Conservation (phyloP, 1,140 invertebrate species). For the Zelostemma sp. region DNA sequence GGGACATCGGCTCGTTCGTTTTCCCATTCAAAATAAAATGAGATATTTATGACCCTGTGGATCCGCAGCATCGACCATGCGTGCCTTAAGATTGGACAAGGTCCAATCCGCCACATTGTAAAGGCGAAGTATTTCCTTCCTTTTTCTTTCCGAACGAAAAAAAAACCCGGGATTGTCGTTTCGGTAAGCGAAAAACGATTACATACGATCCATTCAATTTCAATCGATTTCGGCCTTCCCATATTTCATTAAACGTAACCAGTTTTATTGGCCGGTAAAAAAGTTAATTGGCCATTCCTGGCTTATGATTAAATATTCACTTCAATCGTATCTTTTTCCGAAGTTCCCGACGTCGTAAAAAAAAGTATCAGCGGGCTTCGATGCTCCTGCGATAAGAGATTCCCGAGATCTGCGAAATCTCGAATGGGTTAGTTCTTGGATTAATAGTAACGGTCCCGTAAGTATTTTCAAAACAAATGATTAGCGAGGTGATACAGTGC, state of each 20-base stretch:
- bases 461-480: slow-evolving; percentile 53
- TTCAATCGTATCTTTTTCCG: no score
- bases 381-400: slow-evolving; percentile 51
- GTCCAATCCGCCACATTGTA: slow-evolving; percentile 41
- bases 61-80: slow-evolving; percentile 37
- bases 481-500: slow-evolving; percentile 53
- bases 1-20: slow-evolving; percentile 65
- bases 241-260: no score
- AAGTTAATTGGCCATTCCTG: no score
- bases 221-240: no score
- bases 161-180: slow-evolving; percentile 1
- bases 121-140: slow-evolving; percentile 28
- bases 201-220: no score
- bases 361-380: slow-evolving; percentile 32
- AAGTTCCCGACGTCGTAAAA: no score
- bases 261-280: no score
- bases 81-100: slow-evolving; percentile 43
- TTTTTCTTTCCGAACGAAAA: slow-evolving; percentile 13
- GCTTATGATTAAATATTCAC: no score
- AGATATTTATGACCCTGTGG: slow-evolving; percentile 65
- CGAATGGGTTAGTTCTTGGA: slow-evolving; percentile 48
- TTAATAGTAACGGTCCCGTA: slow-evolving; percentile 48
- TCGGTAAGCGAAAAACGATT: no score
- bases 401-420: slow-evolving; percentile 41
- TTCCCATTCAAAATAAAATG: slow-evolving; percentile 70